These are phyloP conservation scores for Cepaea hortensis DNA, from an alignment of 2,888 invertebrate species.

Conservation along the genomic window DNA sequence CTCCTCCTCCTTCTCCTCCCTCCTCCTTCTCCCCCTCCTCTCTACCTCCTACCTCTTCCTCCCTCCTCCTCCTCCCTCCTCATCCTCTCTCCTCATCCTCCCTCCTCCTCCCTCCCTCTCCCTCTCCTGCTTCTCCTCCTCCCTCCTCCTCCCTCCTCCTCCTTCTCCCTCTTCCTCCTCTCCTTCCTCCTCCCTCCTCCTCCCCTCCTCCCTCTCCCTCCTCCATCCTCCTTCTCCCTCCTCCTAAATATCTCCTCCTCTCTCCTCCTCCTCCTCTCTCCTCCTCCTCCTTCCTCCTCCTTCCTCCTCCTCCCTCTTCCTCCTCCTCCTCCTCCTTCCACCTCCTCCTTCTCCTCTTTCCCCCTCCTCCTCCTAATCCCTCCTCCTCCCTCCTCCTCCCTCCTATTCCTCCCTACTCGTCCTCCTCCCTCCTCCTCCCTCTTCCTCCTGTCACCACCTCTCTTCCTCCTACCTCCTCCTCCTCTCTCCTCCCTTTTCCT, in stretches of 20 bases:
- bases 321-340: too few relatives aligned
- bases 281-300: neutral
- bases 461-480: too few relatives aligned
- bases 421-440: too few relatives aligned
- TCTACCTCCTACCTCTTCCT: neutral
- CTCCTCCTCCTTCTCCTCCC: too few relatives aligned
- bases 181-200: neutral
- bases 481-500: too few relatives aligned
- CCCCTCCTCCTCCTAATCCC: too few relatives aligned
- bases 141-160: neutral
- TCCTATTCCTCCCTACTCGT: too few relatives aligned
- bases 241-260: too few relatives aligned
- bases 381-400: too few relatives aligned
- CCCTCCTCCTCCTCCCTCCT: neutral
- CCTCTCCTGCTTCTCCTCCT: too few relatives aligned
- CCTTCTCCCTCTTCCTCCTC: neutral
- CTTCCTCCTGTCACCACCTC: neutral
- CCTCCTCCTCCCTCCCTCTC: neutral
- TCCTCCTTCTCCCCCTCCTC: neutral
- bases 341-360: too few relatives aligned
- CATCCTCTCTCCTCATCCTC: neutral
- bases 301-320: neutral
- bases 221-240: too few relatives aligned
- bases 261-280: neutral
- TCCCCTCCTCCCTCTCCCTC: neutral